Evolutionary conservation across 1,140 invertebrate species (phyloP).

Genomic region (Dreissena polymorpha): DNA sequence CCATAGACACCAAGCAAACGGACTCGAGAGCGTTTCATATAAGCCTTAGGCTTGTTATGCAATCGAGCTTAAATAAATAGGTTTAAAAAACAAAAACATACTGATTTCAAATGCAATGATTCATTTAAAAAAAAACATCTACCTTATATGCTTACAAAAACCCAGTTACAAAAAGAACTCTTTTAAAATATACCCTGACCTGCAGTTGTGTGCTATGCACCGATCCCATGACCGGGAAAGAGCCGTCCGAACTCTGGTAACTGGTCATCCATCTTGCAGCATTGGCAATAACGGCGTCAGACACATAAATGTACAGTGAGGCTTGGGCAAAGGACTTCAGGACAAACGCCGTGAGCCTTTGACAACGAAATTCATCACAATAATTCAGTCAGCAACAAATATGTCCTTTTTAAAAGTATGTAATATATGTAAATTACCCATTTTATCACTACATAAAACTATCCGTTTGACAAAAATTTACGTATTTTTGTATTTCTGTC

Average conservation of each 20-base stretch:
- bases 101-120: no score
- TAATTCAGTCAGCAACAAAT: not conserved
- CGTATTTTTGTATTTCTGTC: no score
- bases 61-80: no score
- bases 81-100: no score
- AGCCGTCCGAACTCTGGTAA: slow-evolving; percentile 89
- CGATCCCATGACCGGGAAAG: slow-evolving; percentile 83
- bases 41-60: no score
- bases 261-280: slow-evolving; percentile 89
- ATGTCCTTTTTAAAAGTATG: not conserved
- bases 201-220: slow-evolving; percentile 60
- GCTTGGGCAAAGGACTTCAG: slow-evolving; percentile 91
- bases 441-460: no score
- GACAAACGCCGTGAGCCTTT: slow-evolving; percentile 86
- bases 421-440: no score
- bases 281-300: slow-evolving; percentile 84
- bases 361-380: not conserved
- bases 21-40: no score
- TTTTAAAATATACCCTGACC: slow-evolving; percentile 16
- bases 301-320: slow-evolving; percentile 87
- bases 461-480: no score
- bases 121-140: no score
- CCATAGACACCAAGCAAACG: no score
- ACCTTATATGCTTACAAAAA: no score
- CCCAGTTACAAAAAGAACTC: not conserved